Percentiles rank a stretch among this genome's conserved stretches.
Evolutionary conservation across 2,888 invertebrate genomes (phyloP).

Genomic region (Lepetodrilus schrolli): DNA sequence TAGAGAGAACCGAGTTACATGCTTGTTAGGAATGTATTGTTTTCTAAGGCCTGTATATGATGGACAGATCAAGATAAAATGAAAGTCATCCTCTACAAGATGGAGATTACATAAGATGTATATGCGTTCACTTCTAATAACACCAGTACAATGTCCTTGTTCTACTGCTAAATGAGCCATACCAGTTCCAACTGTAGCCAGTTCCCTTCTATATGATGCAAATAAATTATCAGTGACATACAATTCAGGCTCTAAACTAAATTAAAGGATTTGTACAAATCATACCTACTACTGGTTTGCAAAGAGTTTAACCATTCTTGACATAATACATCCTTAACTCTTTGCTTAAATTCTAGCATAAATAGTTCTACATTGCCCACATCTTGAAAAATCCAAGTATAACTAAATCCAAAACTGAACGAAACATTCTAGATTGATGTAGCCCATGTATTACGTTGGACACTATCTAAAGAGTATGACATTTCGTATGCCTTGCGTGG

Average conservation of each 20-base stretch:
- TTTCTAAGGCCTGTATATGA: too few species aligned
- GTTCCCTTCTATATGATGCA: background rate
- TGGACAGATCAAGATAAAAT: too few species aligned
- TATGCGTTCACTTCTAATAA: too few species aligned
- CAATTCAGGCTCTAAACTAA: background rate
- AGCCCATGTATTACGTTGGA: background rate
- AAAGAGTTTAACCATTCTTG: background rate
- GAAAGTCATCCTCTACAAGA: too few species aligned
- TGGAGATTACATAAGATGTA: too few species aligned
- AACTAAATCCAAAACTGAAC: slow-evolving; percentile 13
- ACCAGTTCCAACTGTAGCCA: background rate
- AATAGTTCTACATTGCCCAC: background rate
- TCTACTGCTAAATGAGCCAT: background rate
- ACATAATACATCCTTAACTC: background rate
- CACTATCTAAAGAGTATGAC: background rate
- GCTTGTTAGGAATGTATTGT: too few species aligned
- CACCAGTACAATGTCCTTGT: background rate
- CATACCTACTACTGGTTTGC: background rate
- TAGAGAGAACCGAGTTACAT: too few species aligned
- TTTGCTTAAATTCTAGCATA: too few species aligned
- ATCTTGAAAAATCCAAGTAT: background rate
- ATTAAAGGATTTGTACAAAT: background rate
- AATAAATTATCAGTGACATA: background rate
- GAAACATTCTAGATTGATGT: background rate
- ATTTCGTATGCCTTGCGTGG: background rate